These are phyloP conservation scores for Falco punctatus DNA, from an alignment of 2,113 vertebrate genomes.

Conservation along the genomic window DNA sequence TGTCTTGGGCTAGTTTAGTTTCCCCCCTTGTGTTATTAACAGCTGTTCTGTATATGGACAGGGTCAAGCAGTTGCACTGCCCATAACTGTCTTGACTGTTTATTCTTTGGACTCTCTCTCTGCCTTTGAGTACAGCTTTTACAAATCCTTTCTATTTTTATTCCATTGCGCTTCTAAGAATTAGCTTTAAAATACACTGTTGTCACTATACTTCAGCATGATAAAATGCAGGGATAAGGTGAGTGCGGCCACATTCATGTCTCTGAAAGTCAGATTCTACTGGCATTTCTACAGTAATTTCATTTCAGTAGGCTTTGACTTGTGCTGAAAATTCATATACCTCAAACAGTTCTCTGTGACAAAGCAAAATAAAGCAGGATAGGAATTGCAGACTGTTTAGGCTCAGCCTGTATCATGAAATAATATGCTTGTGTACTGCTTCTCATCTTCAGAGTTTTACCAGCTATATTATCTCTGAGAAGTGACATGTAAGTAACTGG, in stretches of 20 bases:
- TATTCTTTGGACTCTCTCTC: neutral
- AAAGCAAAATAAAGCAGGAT: neutral
- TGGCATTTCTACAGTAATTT: neutral
- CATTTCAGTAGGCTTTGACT: neutral
- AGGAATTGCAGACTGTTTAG: neutral
- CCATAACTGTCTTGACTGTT: neutral
- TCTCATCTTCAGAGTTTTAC: neutral
- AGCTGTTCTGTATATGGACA: neutral
- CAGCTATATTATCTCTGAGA: neutral
- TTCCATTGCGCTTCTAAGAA: neutral
- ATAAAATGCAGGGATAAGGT: neutral
- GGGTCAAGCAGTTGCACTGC: neutral
- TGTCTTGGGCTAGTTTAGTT: neutral
- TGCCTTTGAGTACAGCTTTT: neutral
- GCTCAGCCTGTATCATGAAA: neutral
- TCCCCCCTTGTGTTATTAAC: neutral
- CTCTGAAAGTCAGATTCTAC: neutral
- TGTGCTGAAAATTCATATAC: neutral
- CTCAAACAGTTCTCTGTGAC: neutral
- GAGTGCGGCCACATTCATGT: neutral
- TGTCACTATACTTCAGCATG: neutral
- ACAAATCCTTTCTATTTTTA: slow-evolving; percentile 28
- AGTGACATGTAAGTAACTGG: neutral
- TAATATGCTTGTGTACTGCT: neutral
- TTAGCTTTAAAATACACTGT: neutral